phyloP scores from a whole-genome alignment of 2,888 invertebrate genomes.

The Hyposoter didymator region DNA sequence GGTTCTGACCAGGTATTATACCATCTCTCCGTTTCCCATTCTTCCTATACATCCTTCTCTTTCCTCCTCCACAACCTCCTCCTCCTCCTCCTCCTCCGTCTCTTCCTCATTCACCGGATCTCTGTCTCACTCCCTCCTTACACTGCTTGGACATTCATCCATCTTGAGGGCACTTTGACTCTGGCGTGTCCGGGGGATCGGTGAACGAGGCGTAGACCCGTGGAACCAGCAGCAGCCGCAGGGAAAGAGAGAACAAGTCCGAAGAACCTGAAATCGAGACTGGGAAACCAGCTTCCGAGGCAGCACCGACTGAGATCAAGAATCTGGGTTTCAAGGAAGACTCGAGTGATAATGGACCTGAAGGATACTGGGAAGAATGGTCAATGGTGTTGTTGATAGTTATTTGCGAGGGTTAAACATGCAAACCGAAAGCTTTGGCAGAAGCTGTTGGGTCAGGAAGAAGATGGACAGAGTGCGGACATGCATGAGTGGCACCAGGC shows the following conservation, averaged over 20 bases:
- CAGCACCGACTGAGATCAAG: not conserved
- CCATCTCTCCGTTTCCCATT: slow-evolving; percentile 50
- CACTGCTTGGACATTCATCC: slow-evolving; percentile 67
- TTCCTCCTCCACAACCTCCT: slow-evolving; percentile 35
- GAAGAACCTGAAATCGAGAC: slow-evolving; percentile 50
- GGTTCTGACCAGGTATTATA: slow-evolving; percentile 54
- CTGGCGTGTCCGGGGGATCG: slow-evolving; percentile 33
- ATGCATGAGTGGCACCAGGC: not conserved
- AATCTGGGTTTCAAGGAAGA: slow-evolving; percentile 29
- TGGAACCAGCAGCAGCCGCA: slow-evolving; percentile 51
- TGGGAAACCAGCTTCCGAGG: slow-evolving; percentile 12
- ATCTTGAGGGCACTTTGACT: slow-evolving; percentile 56
- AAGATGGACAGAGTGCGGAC: not conserved
- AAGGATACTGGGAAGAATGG: slow-evolving; percentile 1
- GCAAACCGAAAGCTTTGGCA: not conserved
- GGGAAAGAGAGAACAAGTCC: slow-evolving; percentile 47
- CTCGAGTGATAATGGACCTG: not conserved
- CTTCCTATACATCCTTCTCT: slow-evolving; percentile 18
- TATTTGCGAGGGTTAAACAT: slow-evolving; percentile 9
- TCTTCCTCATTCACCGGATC: slow-evolving; percentile 60
- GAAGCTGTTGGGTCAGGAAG: too few relatives aligned
- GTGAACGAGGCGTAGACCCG: slow-evolving; percentile 36
- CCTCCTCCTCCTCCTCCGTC: not conserved
- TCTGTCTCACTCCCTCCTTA: slow-evolving; percentile 40
- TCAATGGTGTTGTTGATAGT: slow-evolving; percentile 6